These are phyloP conservation scores for Ispidina picta DNA, from an alignment of 2,797 vertebrate genomes.

Conservation along the genomic window DNA sequence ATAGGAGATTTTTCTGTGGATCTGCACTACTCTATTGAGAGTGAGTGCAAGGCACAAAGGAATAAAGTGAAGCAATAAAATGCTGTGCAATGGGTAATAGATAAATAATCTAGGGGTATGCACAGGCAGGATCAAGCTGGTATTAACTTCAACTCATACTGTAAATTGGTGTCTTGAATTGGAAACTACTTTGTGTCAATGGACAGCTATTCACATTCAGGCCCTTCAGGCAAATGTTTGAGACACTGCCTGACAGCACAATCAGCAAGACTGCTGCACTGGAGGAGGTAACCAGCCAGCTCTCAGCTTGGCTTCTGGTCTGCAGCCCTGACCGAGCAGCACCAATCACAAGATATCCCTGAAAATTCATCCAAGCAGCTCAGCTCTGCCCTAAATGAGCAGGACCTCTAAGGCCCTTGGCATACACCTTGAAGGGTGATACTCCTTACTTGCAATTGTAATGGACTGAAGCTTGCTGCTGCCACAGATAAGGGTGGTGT, in stretches of 20 bases:
- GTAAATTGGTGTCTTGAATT: background rate
- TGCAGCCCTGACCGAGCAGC: background rate
- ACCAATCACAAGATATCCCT: background rate
- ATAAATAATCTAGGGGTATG: slow-evolving; percentile 34
- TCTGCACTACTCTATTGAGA: background rate
- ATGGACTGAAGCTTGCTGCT: background rate
- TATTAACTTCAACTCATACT: background rate
- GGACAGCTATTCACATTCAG: background rate
- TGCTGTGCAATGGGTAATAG: background rate
- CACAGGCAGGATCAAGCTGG: slow-evolving; percentile 1
- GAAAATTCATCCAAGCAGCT: background rate
- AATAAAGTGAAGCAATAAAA: background rate
- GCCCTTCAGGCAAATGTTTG: background rate
- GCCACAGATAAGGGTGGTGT: background rate
- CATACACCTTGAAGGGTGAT: background rate
- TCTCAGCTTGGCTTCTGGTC: background rate
- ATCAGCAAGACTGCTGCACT: background rate
- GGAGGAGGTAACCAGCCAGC: background rate
- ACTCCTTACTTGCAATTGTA: background rate
- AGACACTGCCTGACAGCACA: background rate
- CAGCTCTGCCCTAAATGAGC: background rate
- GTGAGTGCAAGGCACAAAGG: background rate
- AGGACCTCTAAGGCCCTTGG: background rate
- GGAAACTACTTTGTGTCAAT: background rate
- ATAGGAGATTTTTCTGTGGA: background rate